phyloP scores from a whole-genome alignment of 92 coral and sea anemone genomes.

The Palythoa caribaeorum region DNA sequence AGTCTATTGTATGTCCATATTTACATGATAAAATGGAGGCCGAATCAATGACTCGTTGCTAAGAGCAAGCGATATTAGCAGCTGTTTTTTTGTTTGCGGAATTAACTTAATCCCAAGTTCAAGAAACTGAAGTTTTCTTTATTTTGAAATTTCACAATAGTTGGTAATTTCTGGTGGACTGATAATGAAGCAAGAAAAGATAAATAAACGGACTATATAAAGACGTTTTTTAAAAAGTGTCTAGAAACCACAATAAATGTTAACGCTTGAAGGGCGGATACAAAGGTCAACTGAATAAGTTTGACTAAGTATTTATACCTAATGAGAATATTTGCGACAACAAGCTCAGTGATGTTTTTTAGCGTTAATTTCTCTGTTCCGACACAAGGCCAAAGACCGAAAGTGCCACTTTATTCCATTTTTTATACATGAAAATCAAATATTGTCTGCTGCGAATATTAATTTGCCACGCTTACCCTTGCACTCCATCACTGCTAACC shows the following conservation, averaged over 20 bases:
- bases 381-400: no score
- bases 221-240: background rate
- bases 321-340: background rate
- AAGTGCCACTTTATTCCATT: no score
- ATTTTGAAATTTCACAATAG: background rate
- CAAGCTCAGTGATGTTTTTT: background rate
- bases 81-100: constrained; percentile 3
- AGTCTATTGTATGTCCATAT: background rate
- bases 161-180: background rate
- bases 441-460: no score
- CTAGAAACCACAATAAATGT: background rate
- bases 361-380: background rate
- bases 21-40: constrained; percentile 3
- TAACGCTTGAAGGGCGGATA: background rate
- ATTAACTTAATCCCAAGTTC: background rate
- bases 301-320: background rate
- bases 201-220: background rate
- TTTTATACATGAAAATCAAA: no score
- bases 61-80: constrained; percentile 2
- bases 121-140: background rate
- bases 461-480: no score
- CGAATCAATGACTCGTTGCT: background rate
- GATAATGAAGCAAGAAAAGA: background rate
- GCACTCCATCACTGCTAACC: no score
- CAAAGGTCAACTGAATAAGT: background rate